phyloP scores from a whole-genome alignment of 1,140 invertebrate species.

The Metaphire vulgaris region DNA sequence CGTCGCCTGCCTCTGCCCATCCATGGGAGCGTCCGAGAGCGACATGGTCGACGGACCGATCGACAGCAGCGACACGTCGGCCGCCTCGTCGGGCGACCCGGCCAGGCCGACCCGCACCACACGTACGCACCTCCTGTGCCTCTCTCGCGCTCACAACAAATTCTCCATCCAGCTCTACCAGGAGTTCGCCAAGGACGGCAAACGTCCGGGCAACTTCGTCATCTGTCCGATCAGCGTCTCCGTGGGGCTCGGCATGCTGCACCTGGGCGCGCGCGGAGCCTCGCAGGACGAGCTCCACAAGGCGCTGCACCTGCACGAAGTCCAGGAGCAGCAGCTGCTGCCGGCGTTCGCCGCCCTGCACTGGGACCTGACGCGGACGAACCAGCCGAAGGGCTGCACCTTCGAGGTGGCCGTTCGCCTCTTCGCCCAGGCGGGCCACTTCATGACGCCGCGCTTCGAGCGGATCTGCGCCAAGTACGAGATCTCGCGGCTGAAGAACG shows the following conservation, averaged over 20 bases:
- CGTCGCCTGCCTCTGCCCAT: too few species aligned
- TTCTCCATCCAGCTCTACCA: constrained; percentile 25
- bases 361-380: constrained; percentile 22
- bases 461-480: constrained; percentile 17
- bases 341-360: constrained; percentile 29
- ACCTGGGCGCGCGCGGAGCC: constrained; percentile 22
- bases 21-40: not conserved
- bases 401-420: constrained; percentile 19
- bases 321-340: constrained; percentile 26
- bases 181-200: constrained; percentile 29
- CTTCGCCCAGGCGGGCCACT: constrained; percentile 10
- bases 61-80: not conserved
- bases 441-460: constrained; percentile 19
- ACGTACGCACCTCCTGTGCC: constrained; percentile 23
- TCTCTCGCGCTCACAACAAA: constrained; percentile 27
- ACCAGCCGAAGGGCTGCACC: constrained; percentile 19
- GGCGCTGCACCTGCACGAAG: constrained; percentile 11
- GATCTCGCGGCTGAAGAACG: constrained; percentile 19
- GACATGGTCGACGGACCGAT: not conserved
- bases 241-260: constrained; percentile 26
- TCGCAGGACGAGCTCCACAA: constrained; percentile 28
- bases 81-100: not conserved
- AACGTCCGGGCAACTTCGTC: constrained; percentile 28
- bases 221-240: constrained; percentile 23
- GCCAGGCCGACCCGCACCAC: constrained; percentile 16